Evolutionary conservation across 2,888 invertebrate species (phyloP).

Genomic region (Euphydryas editha): DNA sequence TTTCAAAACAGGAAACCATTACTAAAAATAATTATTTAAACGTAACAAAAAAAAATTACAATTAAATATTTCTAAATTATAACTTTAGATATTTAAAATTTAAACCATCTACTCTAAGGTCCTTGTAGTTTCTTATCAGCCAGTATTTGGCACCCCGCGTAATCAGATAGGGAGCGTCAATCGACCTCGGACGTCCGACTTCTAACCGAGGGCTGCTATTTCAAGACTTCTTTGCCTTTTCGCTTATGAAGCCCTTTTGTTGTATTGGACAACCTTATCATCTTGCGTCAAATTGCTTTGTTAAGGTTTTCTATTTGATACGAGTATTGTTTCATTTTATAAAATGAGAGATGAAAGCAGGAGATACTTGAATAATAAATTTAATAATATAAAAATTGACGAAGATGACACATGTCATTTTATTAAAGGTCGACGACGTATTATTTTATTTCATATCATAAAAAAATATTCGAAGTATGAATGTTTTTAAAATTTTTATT

Average conservation of each 20-base stretch:
- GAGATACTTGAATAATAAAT: neutral
- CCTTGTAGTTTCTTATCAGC: conserved; percentile 20
- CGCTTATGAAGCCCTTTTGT: conserved; percentile 20
- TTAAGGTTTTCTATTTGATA: conserved; percentile 6
- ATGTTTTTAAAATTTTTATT: neutral
- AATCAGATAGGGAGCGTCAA: conserved; percentile 57
- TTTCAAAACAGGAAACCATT: no score
- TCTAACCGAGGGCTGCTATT: conserved; percentile 32
- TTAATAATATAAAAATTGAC: neutral
- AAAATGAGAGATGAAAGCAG: neutral
- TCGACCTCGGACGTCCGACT: conserved; percentile 68
- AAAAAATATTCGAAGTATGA: neutral
- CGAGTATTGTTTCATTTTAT: neutral
- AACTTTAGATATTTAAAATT: neutral
- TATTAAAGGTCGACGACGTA: no score
- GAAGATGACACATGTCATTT: neutral
- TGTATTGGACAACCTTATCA: conserved; percentile 23
- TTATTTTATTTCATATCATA: neutral
- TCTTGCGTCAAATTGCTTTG: conserved; percentile 8
- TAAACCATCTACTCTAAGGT: neutral
- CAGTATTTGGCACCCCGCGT: conserved; percentile 28
- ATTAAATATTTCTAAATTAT: neutral
- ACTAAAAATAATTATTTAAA: no score
- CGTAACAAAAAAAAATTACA: no score
- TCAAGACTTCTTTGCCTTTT: conserved; percentile 23